Base-by-base conservation (phyloP, 2,797 vertebrate species). In the Phalanger gymnotis region DNA sequence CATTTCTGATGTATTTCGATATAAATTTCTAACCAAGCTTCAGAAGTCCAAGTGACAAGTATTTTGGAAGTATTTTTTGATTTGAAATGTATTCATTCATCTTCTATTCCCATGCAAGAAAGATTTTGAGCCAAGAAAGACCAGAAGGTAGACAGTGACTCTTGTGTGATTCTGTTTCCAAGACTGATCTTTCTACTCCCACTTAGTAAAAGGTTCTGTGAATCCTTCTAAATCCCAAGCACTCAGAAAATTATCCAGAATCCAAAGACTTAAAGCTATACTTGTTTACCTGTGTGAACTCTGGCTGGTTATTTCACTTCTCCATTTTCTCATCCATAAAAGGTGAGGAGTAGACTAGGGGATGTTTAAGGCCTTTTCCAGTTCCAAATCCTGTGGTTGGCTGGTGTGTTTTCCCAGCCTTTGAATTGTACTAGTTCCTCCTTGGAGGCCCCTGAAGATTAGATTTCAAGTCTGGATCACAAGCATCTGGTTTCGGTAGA, bases 151-250 rank as follows among this genome's bases (percentile, higher is more conserved):
- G 73, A 87, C 73, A 51, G 73, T 51, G 73, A 87, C 40, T 87
- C 73, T 87, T 87, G 40, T 51, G 25, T 87, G 73, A 87, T 47
- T 87, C 73, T 87, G 31, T 87, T 51, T 87, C 73, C 73, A 87
- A 87, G 40, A 87, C 1, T 87, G 73, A 87, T 87, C 73, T 51
- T 87, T 87, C 73, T 51, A 87, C 73, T 87, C 73, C 73, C 73
- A 87, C 73, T 87, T 87, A 87, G 73, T n/a, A 47, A 81, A 81
- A 81, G 66, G 66, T 87, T 87, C 73, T 87, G 73, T 87, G 73
- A 87, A 47, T 87, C 40, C 40, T 87, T 51, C 73, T 87, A 27
- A 87, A 47, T 87, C 22, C 22, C 73, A 87, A 22, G 40, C 73
- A 51, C 40, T 87, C 73, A 51, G 61, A 87, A 87, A 51, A 51